phyloP scores from a whole-genome alignment of 2,113 vertebrate genomes.

The Ursus arctos region DNA sequence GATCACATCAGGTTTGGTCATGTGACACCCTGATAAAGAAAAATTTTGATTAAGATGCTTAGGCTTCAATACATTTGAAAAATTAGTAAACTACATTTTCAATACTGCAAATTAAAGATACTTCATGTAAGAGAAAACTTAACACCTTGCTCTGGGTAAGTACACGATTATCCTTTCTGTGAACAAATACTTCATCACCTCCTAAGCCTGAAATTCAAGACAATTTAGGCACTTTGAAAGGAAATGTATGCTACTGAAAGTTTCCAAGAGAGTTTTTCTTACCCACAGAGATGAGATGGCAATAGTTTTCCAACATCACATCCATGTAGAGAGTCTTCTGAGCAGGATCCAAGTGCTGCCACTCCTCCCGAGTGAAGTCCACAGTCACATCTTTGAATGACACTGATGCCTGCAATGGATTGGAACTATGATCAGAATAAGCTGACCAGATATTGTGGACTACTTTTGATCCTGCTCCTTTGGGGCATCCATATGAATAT shows the following conservation, averaged over 20 bases:
- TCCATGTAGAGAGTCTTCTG: constrained; percentile 79
- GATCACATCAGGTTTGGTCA: constrained; percentile 79
- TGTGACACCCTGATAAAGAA: constrained; percentile 66
- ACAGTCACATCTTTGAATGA: constrained; percentile 81
- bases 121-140: neutral
- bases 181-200: constrained; percentile 17
- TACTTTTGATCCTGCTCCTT: neutral
- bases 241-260: neutral
- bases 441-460: neutral
- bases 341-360: constrained; percentile 76
- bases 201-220: constrained; percentile 18
- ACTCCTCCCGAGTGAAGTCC: constrained; percentile 76
- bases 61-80: neutral
- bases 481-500: constrained; percentile 18
- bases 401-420: constrained; percentile 60
- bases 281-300: constrained; percentile 75
- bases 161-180: neutral
- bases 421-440: neutral
- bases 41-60: constrained; percentile 31
- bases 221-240: neutral
- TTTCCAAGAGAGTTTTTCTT: neutral
- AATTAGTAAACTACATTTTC: neutral
- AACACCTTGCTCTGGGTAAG: neutral
- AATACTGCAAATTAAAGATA: neutral
- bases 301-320: constrained; percentile 81